phyloP scores from a whole-genome alignment of 2,797 vertebrate species.

The Coregonus suidteri region DNA sequence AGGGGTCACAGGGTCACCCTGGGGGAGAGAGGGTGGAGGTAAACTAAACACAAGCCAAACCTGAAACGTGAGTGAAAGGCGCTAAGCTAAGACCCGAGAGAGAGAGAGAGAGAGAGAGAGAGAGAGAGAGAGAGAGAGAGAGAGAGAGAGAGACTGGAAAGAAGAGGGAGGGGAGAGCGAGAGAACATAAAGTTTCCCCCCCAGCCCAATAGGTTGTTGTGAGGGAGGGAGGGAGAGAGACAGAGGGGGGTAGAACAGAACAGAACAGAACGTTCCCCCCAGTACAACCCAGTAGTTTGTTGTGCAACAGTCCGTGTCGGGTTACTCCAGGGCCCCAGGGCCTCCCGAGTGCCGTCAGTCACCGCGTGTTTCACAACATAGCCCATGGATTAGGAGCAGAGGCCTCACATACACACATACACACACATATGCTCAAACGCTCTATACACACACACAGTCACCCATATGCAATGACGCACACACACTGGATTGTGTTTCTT shows the following conservation, averaged over 20 bases:
- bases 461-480: slow-evolving; percentile 3
- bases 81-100: slow-evolving; percentile 1
- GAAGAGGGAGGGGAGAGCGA: slow-evolving; percentile 22
- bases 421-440: slow-evolving; percentile 2
- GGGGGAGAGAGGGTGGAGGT: background rate
- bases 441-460: background rate
- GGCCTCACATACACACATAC: background rate
- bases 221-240: background rate
- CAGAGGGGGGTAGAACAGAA: background rate
- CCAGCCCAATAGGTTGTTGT: background rate
- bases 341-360: slow-evolving; percentile 26
- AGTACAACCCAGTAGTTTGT: slow-evolving; percentile 25
- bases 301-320: slow-evolving; percentile 60
- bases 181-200: slow-evolving; percentile 23
- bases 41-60: background rate
- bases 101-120: background rate
- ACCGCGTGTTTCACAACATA: slow-evolving; percentile 17
- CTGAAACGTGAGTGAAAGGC: background rate
- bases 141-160: slow-evolving; percentile 21
- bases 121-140: background rate
- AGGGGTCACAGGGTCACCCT: slow-evolving; percentile 2
- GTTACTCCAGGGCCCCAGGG: slow-evolving; percentile 49
- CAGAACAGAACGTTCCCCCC: background rate
- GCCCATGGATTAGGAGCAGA: slow-evolving; percentile 1
- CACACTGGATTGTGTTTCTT: slow-evolving; percentile 37